Conservation (phyloP, 2,888 invertebrate genomes). For the Pseudoips prasinana region DNA sequence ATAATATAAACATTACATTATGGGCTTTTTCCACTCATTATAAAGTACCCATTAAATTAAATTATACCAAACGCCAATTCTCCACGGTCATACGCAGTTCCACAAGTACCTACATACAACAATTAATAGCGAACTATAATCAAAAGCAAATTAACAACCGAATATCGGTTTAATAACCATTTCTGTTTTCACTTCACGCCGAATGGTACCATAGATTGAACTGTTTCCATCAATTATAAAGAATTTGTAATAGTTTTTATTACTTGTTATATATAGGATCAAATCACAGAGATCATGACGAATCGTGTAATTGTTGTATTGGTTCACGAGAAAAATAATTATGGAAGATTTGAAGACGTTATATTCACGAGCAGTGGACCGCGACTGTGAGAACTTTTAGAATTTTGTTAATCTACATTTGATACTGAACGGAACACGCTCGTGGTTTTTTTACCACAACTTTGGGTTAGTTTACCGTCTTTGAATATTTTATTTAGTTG, state of each 20-base stretch:
- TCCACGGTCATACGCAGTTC: conserved; percentile 6
- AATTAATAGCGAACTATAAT: conserved; percentile 18
- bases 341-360: conserved; percentile 61
- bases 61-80: conserved; percentile 5
- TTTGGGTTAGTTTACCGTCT: conserved; percentile 38
- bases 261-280: conserved; percentile 51
- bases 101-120: conserved; percentile 16
- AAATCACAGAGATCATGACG: conserved; percentile 65
- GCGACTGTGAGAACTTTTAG: conserved; percentile 75
- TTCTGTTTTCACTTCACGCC: conserved; percentile 32
- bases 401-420: conserved; percentile 70
- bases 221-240: conserved; percentile 48
- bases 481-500: conserved; percentile 25
- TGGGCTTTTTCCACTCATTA: too few relatives aligned
- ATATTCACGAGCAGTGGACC: conserved; percentile 67
- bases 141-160: conserved; percentile 24
- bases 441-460: conserved; percentile 57
- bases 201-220: neutral
- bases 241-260: conserved; percentile 59
- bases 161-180: conserved; percentile 17
- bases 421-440: conserved; percentile 61
- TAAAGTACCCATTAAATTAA: too few relatives aligned
- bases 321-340: conserved; percentile 76
- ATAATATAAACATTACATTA: too few relatives aligned
- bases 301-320: conserved; percentile 75